Evolutionary conservation across 2,888 invertebrate genomes (phyloP), one percentile per base, ranked within the genome.

Genomic region (Lysandra coridon): DNA sequence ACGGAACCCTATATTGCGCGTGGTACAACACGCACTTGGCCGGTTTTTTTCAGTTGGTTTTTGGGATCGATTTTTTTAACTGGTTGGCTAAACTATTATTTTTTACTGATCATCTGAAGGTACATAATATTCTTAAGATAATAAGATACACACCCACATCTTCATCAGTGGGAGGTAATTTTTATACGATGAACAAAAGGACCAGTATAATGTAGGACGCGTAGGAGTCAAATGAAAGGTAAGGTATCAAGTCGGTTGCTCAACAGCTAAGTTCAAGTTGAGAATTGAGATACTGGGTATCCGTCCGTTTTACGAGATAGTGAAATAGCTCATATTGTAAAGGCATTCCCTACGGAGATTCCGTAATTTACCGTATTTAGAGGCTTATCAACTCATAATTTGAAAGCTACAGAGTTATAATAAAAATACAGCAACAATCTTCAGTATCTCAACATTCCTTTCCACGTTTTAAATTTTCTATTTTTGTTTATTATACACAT

Each of bases 191-290:
- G 69, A 33, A 69, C 69, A 69, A 33, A 69, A 69, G 69, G 37
- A 69, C 33, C 33, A 33, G 33, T 69, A 69, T 33, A 37, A 69
- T 69, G 33, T 69, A 69, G 69, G 33, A 69, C 69, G 69, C 33
- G 69, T 69, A 69, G 69, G 69, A 69, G 69, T 69, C 14, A 69
- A 69, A 69, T 30, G 69, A 69, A 69, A 69, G 30, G 64, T 64
- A 14, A 14, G 30, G 64, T 64, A 14, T 17, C 33, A 33, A 69
- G 12, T 12, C 62, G 23, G 23, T 69, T 69, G 64, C 64, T 30
- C 64, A 33, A 30, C 64, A 33, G 12, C 64, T 12, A 62, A 10
- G 64, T 64, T 64, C 64, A 64, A 4, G 64, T 10, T 30, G 23
- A 10, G n/a, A n/a, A n/a, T n/a, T 53, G 10, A 17, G 12, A 57